phyloP scores from a whole-genome alignment of 2,888 invertebrate genomes.

The Sphaerophoria rueppellii region DNA sequence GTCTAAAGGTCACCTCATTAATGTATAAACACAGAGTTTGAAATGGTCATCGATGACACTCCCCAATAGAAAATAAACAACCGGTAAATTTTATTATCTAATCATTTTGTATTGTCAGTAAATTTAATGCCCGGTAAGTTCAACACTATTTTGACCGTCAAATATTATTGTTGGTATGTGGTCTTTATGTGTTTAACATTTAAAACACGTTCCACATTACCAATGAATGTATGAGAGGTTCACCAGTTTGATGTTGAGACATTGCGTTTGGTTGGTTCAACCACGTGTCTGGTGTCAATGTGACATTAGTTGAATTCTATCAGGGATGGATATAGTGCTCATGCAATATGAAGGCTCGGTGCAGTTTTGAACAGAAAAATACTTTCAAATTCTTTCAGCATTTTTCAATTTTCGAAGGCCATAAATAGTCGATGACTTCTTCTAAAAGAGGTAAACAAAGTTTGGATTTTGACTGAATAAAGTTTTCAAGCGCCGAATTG shows the following conservation, averaged over 20 bases:
- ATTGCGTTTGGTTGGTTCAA: conserved; percentile 17
- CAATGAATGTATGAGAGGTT: background rate
- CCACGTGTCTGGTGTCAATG: conserved; percentile 28
- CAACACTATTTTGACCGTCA: conserved; percentile 18
- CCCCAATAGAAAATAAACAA: background rate
- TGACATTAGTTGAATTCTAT: background rate
- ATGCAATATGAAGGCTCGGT: background rate
- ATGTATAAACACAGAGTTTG: background rate
- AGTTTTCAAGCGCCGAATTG: background rate
- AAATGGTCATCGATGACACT: conserved; percentile 5
- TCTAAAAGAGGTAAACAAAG: no score
- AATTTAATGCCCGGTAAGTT: background rate
- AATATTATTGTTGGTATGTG: background rate
- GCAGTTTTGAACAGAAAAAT: no score
- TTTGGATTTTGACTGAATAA: no score
- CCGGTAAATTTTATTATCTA: conserved; percentile 5
- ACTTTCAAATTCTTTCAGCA: no score
- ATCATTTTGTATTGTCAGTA: conserved; percentile 13
- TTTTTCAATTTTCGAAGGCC: no score
- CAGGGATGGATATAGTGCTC: background rate
- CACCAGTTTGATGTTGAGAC: conserved; percentile 18
- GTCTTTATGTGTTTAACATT: conserved; percentile 24
- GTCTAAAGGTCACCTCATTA: background rate
- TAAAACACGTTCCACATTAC: conserved; percentile 22
- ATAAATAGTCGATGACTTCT: no score